Base-by-base conservation (phyloP, 2,113 vertebrate genomes). In the Nanorana parkeri region DNA sequence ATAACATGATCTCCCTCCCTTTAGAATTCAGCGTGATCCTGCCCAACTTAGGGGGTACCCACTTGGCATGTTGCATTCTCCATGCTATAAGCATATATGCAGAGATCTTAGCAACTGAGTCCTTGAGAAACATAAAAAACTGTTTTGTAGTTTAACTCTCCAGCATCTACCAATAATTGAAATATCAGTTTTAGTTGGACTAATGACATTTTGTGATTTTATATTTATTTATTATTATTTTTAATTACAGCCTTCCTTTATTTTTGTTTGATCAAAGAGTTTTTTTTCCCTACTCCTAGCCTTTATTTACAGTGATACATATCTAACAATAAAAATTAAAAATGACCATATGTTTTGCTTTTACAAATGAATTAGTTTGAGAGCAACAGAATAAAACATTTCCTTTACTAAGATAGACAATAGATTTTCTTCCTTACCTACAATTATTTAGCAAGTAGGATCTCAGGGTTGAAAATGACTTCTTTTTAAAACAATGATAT, bases 401-500 rank as follows among this genome's bases (percentile, higher is more conserved):
- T 73, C 71, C 78, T 64, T 72, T 51, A 71, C 47, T 61, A 72
- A 63, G 56, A 80, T 72, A 36, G 64, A 80, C 68, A 72, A 80
- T 72, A 20, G 41, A 65, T 73, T 64, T 20, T 81, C n/a, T 72
- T 54, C 23, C 78, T 52, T 24, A 63, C 55, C 17, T 72, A 56
- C 78, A 73, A 72, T 80, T 80, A 80, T 64, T 72, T 72, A 15
- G 24, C 41, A 81, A 17, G 65, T 20, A 26, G 36, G 73, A 73
- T 81, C 41, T 55, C 68, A 73, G 60, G 21, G 23, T 55, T 26
- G 73, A 47, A 81, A 80, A 65, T 28, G 56, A 63, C 54, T 41
- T 73, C 73, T 81, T 81, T 68, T 66, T 73, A 69, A 73, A 65
- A 55, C 73, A 60, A 81, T 23, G 41, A 28, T 81, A 73, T 81